Conservation (phyloP, 1,140 invertebrate species). For the Agrypnia vestita region DNA sequence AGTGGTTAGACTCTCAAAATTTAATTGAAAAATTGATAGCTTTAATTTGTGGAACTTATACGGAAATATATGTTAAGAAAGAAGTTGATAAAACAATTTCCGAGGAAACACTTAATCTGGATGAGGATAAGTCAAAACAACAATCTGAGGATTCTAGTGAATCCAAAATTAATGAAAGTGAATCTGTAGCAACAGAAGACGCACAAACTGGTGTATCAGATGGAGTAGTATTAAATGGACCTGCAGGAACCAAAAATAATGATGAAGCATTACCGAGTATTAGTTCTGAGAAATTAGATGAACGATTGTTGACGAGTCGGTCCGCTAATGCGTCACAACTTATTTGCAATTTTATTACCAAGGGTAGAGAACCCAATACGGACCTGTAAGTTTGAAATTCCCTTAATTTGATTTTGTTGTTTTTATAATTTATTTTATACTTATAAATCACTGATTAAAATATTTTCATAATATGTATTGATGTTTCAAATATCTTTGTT, state of each 20-base stretch:
- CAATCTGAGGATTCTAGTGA: slow-evolving; percentile 1
- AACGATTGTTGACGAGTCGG: slow-evolving; percentile 47
- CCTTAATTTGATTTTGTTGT: not conserved
- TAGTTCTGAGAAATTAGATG: slow-evolving; percentile 20
- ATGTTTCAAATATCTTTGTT: not conserved
- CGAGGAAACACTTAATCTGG: not conserved
- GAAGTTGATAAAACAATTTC: not conserved
- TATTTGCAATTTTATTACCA: slow-evolving; percentile 56
- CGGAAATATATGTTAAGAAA: slow-evolving; percentile 62
- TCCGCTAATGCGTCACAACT: slow-evolving; percentile 53
- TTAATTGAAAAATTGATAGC: slow-evolving; percentile 88
- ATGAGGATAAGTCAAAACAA: slow-evolving; percentile 27
- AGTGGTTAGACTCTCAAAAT: slow-evolving; percentile 93
- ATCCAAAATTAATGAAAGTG: not conserved
- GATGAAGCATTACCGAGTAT: not conserved
- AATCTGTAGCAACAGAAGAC: not conserved
- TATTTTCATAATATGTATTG: not conserved
- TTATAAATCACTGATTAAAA: slow-evolving; percentile 10
- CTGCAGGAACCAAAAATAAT: not conserved
- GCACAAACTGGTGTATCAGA: not conserved
- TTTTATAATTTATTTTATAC: not conserved
- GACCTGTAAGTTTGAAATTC: slow-evolving; percentile 47
- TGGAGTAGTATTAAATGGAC: slow-evolving; percentile 32
- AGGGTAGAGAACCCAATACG: slow-evolving; percentile 48
- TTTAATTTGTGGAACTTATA: slow-evolving; percentile 83